Evolutionary conservation across 2,888 invertebrate species (phyloP).

Genomic region (Temnothorax unifasciatus): DNA sequence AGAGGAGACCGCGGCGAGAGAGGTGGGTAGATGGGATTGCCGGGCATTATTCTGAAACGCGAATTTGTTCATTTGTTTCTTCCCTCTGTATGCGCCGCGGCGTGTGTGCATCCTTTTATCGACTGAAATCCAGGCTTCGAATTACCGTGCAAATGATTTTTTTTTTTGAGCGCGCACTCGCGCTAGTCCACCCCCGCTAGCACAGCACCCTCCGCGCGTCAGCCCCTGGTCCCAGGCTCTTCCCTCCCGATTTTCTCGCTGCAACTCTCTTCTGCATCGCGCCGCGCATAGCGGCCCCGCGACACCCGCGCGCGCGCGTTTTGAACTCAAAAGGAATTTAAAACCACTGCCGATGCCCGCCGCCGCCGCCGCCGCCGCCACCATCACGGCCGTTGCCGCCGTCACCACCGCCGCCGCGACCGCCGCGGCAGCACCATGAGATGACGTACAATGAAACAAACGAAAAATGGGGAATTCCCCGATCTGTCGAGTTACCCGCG

Average conservation of each 20-base stretch:
- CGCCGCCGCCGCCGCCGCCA: slow-evolving; percentile 33
- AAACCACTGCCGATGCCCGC: slow-evolving; percentile 79
- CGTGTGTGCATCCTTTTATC: slow-evolving; percentile 86
- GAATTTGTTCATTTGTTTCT: slow-evolving; percentile 87
- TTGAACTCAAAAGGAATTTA: slow-evolving; percentile 85
- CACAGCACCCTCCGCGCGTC: slow-evolving; percentile 42
- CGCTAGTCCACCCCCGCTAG: slow-evolving; percentile 56
- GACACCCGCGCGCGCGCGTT: slow-evolving; percentile 59
- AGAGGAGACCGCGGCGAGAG: slow-evolving; percentile 70
- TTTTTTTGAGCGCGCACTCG: slow-evolving; percentile 77
- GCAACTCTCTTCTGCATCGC: slow-evolving; percentile 49
- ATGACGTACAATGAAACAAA: slow-evolving; percentile 68
- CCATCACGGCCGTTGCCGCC: slow-evolving; percentile 52
- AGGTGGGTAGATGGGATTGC: slow-evolving; percentile 85
- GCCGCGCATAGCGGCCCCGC: slow-evolving; percentile 60
- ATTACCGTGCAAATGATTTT: slow-evolving; percentile 86
- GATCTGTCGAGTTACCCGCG: slow-evolving; percentile 68
- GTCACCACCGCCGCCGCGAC: slow-evolving; percentile 40
- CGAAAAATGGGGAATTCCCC: slow-evolving; percentile 73
- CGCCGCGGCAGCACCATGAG: slow-evolving; percentile 59
- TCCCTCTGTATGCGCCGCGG: slow-evolving; percentile 86
- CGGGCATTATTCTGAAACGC: slow-evolving; percentile 86
- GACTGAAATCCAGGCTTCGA: slow-evolving; percentile 86
- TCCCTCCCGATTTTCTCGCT: slow-evolving; percentile 65
- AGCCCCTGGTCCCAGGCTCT: slow-evolving; percentile 39